Conservation (phyloP, 1,140 invertebrate species). For the Contarinia nasturtii region DNA sequence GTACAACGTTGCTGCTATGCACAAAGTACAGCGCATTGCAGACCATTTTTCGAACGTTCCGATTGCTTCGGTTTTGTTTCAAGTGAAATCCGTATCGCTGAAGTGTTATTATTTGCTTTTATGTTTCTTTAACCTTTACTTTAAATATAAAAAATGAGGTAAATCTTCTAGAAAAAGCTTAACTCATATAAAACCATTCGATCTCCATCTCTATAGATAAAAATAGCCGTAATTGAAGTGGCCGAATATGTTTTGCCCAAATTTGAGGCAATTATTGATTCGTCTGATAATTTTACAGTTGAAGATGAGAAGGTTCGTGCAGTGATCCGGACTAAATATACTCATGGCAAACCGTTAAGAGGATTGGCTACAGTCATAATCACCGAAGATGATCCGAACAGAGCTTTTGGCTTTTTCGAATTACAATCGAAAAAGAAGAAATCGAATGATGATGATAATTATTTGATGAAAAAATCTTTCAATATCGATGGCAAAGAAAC, state of each 20-base stretch:
- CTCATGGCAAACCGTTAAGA: constrained; percentile 55
- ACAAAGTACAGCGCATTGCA: too few species aligned
- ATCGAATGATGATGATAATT: constrained; percentile 28
- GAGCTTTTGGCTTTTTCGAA: constrained; percentile 4
- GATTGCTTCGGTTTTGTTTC: too few species aligned
- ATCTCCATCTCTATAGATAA: constrained; percentile 3
- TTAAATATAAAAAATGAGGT: too few species aligned
- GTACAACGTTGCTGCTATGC: too few species aligned
- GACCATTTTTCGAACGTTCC: too few species aligned
- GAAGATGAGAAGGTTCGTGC: constrained; percentile 58
- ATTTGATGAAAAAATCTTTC: constrained; percentile 34
- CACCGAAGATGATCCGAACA: constrained; percentile 24
- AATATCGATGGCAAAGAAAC: constrained; percentile 47
- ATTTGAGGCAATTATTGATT: constrained; percentile 68
- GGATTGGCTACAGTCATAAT: constrained; percentile 49
- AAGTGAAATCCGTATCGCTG: too few species aligned
- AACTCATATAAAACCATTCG: too few species aligned
- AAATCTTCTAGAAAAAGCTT: too few species aligned
- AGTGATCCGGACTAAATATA: constrained; percentile 53
- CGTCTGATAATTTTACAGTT: constrained; percentile 62
- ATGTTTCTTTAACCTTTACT: too few species aligned
- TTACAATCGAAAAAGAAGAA: constrained; percentile 12
- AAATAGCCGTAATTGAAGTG: constrained; percentile 16
- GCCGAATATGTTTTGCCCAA: constrained; percentile 87
- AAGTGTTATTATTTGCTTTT: too few species aligned